phyloP scores from a whole-genome alignment of 2,797 vertebrate species.

The Acanthurus leucopareius region DNA sequence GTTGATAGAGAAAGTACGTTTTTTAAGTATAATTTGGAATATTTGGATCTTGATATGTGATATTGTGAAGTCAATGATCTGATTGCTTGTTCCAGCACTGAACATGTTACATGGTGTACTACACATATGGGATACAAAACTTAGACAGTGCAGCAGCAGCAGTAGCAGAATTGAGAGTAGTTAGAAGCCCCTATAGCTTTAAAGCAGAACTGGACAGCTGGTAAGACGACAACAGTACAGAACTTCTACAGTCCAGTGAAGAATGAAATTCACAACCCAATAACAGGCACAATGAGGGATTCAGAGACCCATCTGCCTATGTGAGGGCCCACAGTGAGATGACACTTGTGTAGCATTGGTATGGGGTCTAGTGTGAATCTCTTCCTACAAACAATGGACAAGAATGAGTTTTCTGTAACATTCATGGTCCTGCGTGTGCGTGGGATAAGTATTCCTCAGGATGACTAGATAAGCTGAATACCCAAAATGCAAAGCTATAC shows the following conservation, averaged over 20 bases:
- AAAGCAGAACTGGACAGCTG: conserved; percentile 65
- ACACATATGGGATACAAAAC: background rate
- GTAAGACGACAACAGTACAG: conserved; percentile 60
- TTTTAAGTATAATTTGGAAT: background rate
- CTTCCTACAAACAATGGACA: conserved; percentile 56
- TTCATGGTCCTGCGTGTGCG: background rate
- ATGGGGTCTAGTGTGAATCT: conserved; percentile 61
- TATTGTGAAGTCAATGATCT: background rate
- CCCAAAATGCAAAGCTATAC: conserved; percentile 26
- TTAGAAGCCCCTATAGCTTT: conserved; percentile 29
- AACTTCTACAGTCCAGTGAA: conserved; percentile 56
- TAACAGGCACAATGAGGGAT: conserved; percentile 68
- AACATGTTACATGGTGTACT: background rate
- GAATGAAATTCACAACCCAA: conserved; percentile 65
- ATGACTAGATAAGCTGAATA: conserved; percentile 26
- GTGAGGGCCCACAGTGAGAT: conserved; percentile 55
- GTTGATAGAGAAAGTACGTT: background rate
- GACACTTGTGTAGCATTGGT: conserved; percentile 56
- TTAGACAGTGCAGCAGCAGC: background rate
- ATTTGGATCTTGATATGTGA: background rate
- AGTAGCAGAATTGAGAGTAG: background rate
- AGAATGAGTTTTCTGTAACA: conserved; percentile 24
- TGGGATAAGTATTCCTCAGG: conserved; percentile 5
- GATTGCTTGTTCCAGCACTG: background rate
- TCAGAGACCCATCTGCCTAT: conserved; percentile 70